These are phyloP conservation scores for Cariama cristata DNA, from an alignment of 2,113 vertebrate species.

Conservation along the genomic window DNA sequence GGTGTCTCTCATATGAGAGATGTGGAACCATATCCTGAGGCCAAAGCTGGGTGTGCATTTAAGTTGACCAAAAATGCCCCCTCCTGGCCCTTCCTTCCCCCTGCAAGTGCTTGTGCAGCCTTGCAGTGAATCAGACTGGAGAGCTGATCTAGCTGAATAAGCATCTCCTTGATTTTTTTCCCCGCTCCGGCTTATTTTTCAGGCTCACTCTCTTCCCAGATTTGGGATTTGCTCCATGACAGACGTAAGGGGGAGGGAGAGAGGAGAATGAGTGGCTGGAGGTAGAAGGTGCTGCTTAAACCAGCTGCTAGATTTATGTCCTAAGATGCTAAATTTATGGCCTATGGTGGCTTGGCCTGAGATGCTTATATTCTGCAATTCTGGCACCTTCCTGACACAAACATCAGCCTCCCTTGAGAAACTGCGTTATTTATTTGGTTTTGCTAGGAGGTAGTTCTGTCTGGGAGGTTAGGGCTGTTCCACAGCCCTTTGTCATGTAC, in stretches of 20 bases:
- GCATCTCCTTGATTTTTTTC: not conserved
- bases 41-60: not conserved
- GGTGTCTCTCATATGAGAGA: not conserved
- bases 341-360: not conserved
- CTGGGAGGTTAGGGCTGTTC: not conserved
- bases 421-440: slow-evolving; percentile 6
- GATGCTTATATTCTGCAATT: not conserved
- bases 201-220: not conserved
- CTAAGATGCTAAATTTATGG: not conserved
- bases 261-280: not conserved
- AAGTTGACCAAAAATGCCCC: slow-evolving; percentile 62
- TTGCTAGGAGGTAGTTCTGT: not conserved
- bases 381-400: not conserved
- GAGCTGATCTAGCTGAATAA: not conserved
- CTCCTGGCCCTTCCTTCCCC: slow-evolving; percentile 57
- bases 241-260: not conserved
- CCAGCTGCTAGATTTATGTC: not conserved
- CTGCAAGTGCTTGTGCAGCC: slow-evolving; percentile 3
- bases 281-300: not conserved
- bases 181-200: not conserved
- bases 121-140: not conserved
- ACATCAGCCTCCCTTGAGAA: not conserved
- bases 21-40: not conserved
- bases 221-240: not conserved
- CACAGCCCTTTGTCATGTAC: not conserved